Percentiles rank a stretch among this genome's conserved stretches.
Evolutionary conservation across 1,140 invertebrate genomes (phyloP).

Genomic region (Drosophila dunni): DNA sequence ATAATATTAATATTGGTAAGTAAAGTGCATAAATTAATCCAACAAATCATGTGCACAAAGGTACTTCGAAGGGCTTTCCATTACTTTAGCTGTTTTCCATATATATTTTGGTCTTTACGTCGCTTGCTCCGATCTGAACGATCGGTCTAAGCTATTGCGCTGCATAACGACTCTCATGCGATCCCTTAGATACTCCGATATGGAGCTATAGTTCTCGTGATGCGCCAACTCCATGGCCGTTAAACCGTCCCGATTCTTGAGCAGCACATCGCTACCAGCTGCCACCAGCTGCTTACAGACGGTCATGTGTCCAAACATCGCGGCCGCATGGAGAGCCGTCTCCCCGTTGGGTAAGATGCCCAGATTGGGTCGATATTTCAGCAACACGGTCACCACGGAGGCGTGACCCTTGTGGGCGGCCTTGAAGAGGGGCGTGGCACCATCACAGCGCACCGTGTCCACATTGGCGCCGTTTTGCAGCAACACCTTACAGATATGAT

Average conservation of each 20-base stretch:
- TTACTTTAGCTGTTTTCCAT: no score
- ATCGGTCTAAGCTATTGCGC: conserved; percentile 50
- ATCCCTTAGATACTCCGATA: conserved; percentile 81
- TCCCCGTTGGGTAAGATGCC: conserved; percentile 95
- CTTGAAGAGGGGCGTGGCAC: conserved; percentile 96
- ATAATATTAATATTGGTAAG: conserved; percentile 6
- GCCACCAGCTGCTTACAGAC: conserved; percentile 91
- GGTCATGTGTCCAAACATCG: conserved; percentile 93
- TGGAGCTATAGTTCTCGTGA: conserved; percentile 78
- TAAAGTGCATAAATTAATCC: conserved; percentile 53
- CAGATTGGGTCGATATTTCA: conserved; percentile 92
- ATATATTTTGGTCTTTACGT: conserved; percentile 47
- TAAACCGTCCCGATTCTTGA: conserved; percentile 89
- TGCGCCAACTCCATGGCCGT: conserved; percentile 88
- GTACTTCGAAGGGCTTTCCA: conserved; percentile 66
- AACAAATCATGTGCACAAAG: conserved; percentile 69
- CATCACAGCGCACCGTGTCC: conserved; percentile 93
- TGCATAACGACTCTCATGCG: conserved; percentile 62
- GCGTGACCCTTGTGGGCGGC: conserved; percentile 96
- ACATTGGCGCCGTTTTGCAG: conserved; percentile 91
- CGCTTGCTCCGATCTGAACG: conserved; percentile 33
- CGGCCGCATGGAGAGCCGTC: conserved; percentile 94
- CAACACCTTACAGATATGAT: conserved; percentile 91
- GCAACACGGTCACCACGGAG: conserved; percentile 93
- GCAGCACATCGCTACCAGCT: conserved; percentile 88